Percentiles rank a stretch among this genome's conserved stretches.
phyloP scores from a whole-genome alignment of 2,113 vertebrate genomes.

The Leptocoma aspasia region DNA sequence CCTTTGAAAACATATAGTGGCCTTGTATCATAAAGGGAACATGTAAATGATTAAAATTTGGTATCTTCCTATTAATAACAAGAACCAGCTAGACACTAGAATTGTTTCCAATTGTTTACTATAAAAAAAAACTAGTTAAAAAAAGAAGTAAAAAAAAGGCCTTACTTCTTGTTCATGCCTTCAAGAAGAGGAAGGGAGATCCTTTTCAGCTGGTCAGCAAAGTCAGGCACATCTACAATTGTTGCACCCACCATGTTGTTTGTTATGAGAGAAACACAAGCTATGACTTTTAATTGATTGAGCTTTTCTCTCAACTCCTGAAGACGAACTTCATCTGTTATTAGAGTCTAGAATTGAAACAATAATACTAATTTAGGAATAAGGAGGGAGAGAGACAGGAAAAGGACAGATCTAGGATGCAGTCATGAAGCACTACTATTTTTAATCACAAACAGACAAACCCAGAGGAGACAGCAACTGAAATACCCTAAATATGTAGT shows the following conservation, averaged over 20 bases:
- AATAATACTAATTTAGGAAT: background rate
- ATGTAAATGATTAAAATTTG: background rate
- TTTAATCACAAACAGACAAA: background rate
- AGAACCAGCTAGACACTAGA: background rate
- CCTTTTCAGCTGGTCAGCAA: constrained; percentile 82
- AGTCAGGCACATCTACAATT: constrained; percentile 75
- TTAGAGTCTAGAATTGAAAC: constrained; percentile 78
- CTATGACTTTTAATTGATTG: constrained; percentile 79
- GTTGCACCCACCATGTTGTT: constrained; percentile 81
- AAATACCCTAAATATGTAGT: background rate
- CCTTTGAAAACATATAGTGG: background rate
- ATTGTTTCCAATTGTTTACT: background rate
- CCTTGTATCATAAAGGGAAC: background rate
- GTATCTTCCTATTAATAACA: background rate
- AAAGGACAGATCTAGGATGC: background rate
- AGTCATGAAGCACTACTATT: background rate
- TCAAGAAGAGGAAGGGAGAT: constrained; percentile 85
- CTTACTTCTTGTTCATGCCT: constrained; percentile 87
- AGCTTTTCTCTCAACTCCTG: constrained; percentile 83
- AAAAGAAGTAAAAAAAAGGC: background rate
- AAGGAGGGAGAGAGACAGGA: background rate
- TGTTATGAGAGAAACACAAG: constrained; percentile 86
- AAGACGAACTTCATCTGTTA: constrained; percentile 86
- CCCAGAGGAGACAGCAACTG: background rate
- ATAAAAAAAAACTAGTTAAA: background rate